Conservation (phyloP, 2,797 vertebrate genomes). For the Galaxias olidus region DNA sequence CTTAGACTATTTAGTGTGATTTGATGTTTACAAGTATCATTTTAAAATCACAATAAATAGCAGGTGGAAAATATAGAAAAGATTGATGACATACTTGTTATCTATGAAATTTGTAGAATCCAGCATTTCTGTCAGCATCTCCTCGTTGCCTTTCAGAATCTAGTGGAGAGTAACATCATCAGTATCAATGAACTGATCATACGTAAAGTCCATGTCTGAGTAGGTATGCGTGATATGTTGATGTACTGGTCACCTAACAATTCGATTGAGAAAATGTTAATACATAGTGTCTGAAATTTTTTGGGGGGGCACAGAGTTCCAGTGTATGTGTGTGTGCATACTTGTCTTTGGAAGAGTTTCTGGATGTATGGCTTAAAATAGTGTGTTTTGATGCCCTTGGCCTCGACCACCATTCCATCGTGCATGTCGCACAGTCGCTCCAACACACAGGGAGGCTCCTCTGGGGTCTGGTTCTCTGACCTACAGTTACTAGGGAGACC, state of each 20-base stretch:
- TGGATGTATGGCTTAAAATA: conserved; percentile 96
- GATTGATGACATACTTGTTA: conserved; percentile 88
- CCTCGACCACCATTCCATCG: conserved; percentile 91
- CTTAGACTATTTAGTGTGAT: no score
- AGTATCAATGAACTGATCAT: background rate
- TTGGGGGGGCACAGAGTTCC: no score
- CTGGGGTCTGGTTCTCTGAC: conserved; percentile 52
- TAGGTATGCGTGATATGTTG: background rate
- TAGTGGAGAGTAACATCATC: conserved; percentile 51
- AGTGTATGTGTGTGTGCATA: conserved; percentile 45
- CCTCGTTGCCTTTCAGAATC: conserved; percentile 88
- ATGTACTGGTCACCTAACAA: no score
- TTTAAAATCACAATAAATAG: no score
- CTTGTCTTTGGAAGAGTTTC: conserved; percentile 88
- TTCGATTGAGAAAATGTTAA: no score
- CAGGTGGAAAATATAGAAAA: no score
- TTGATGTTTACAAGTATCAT: no score
- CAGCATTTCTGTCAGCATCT: conserved; percentile 79
- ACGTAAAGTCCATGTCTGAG: background rate
- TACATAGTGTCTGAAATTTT: no score
- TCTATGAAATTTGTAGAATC: conserved; percentile 90
- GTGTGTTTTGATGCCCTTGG: conserved; percentile 96
- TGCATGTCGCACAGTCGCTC: conserved; percentile 88
- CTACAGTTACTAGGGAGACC: conserved; percentile 77
- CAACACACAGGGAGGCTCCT: conserved; percentile 84